A percentile compares a stretch with the other conserved stretches of the same genome.
phyloP scores from a whole-genome alignment of 2,888 invertebrate genomes.

The Folsomia manolachei region DNA sequence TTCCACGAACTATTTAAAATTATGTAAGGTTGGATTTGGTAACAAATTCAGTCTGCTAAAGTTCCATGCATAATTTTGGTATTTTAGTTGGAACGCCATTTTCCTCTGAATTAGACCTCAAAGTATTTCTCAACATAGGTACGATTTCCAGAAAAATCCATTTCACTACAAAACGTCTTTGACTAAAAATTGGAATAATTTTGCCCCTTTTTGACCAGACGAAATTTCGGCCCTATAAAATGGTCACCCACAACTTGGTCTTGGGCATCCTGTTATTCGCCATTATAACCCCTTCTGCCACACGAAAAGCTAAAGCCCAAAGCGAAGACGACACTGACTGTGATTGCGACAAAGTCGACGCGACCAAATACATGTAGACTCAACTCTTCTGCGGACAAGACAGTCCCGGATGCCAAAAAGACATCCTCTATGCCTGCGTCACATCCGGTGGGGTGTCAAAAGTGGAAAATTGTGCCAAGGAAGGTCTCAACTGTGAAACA shows the following conservation, averaged over 20 bases:
- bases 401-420: not conserved
- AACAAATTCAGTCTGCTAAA: too few relatives aligned
- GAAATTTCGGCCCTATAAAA: too few relatives aligned
- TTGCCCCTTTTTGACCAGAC: too few relatives aligned
- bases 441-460: not conserved
- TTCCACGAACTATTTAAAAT: too few relatives aligned
- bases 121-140: too few relatives aligned
- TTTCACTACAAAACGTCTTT: too few relatives aligned
- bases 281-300: not conserved
- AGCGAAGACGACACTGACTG: not conserved
- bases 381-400: not conserved
- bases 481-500: not conserved
- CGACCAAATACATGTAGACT: not conserved
- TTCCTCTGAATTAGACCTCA: too few relatives aligned
- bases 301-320: not conserved
- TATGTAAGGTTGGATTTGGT: too few relatives aligned
- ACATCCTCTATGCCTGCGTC: not conserved
- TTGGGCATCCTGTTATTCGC: not conserved
- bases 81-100: too few relatives aligned
- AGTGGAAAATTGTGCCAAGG: not conserved
- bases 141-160: too few relatives aligned
- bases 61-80: too few relatives aligned
- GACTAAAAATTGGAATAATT: too few relatives aligned
- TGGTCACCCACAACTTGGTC: not conserved
- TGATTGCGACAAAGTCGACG: not conserved